Evolutionary conservation across 2,113 vertebrate genomes (phyloP), one percentile per base, ranked within the genome.

Genomic region (Eulacestoma nigropectus): DNA sequence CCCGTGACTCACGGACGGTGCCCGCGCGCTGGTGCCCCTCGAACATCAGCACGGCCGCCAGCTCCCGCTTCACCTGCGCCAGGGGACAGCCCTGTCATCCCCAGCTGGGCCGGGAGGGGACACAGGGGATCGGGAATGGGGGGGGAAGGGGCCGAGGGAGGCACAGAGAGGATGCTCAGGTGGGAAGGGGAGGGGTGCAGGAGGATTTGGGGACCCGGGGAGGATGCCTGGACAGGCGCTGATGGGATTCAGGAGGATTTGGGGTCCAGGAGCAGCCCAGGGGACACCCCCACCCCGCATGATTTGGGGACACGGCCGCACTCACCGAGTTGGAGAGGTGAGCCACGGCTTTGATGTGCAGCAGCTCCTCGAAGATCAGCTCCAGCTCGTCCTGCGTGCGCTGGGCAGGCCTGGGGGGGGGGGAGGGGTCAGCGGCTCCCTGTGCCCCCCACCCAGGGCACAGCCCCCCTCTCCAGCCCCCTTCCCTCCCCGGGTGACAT

Each of bases 311-410:
- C 37, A 3, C 16, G 5, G 35, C 69, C 7, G 5, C 41, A 22
- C 98, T 98, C 74, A 99, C 99, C 8, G 99, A 99, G 89, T 98
- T 98, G 92, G 99, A 99, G 75, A 99, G 98, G 85, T 99, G 99
- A 35, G 99, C 98, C 41, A 99, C 99, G 0, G 99, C 99, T 85
- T 99, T 99, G 95, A 99, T 98, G 59, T 99, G 99, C 5, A 99
- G 98, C 60, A 99, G 97, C 96, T 99, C 99, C 97, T 99, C 99
- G 5, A 99, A 99, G 86, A 99, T 99, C 76, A 99, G 98, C 84
- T 99, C 99, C 93, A 99, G 97, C 93, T 99, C 99, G 26, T 99
- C 99, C 1, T 98, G 97, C 0, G 98, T 98, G 89, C 99, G 98
- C 93, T 99, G 99, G 65, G 97, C 98, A 4, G 99, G 99, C 72